phyloP scores from a whole-genome alignment of 2,888 invertebrate species.

The Trissolcus japonicus region DNA sequence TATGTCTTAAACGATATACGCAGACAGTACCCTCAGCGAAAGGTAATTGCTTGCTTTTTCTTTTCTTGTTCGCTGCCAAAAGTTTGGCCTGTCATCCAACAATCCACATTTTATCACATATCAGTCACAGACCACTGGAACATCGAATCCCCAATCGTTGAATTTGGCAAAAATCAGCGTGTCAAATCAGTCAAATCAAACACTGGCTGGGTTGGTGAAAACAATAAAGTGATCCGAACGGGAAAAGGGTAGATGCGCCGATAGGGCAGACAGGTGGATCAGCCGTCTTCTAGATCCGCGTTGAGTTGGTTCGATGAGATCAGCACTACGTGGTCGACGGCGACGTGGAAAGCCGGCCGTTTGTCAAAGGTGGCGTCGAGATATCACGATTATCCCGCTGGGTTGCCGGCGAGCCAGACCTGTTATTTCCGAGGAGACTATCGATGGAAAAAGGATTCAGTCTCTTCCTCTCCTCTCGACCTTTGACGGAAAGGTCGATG shows the following conservation, averaged over 20 bases:
- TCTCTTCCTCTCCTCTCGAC: constrained; percentile 81
- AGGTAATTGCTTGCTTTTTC: no score
- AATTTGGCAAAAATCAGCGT: constrained; percentile 10
- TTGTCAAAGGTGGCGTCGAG: constrained; percentile 68
- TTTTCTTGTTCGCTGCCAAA: no score
- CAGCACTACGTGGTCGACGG: constrained; percentile 61
- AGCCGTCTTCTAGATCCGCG: constrained; percentile 22
- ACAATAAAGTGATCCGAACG: constrained; percentile 11
- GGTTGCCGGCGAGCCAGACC: constrained; percentile 61
- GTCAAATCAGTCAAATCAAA: constrained; percentile 18
- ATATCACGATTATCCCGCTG: constrained; percentile 66
- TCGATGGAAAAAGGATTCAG: constrained; percentile 94
- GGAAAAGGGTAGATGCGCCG: constrained; percentile 8
- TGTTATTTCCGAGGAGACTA: constrained; percentile 81
- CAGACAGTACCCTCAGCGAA: constrained; percentile 30
- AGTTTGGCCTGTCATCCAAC: no score
- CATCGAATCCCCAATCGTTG: background rate
- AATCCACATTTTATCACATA: no score
- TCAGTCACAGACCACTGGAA: no score
- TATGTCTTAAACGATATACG: constrained; percentile 72
- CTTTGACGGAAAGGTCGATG: constrained; percentile 76
- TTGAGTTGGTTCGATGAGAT: constrained; percentile 25
- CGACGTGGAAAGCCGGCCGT: constrained; percentile 69
- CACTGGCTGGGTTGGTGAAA: background rate
- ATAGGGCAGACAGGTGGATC: constrained; percentile 41